Evolutionary conservation across 2,113 vertebrate species (phyloP).

Genomic region (Ceuthmochares aereus): DNA sequence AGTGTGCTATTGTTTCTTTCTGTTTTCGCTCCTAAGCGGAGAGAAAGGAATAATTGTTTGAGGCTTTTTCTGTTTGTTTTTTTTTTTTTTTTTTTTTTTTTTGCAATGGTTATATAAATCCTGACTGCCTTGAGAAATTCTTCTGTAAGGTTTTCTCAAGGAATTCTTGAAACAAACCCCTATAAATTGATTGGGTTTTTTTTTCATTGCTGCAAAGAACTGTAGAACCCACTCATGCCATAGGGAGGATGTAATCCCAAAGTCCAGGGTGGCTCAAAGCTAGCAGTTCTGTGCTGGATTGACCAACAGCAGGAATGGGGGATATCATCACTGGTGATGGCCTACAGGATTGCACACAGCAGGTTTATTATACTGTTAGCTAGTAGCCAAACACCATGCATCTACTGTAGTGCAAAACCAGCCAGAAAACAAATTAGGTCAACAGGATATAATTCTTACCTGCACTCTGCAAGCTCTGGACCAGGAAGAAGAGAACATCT

Average conservation of each 20-base stretch:
- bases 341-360: fast-evolving
- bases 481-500: neutral
- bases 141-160: neutral
- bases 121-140: neutral
- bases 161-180: neutral
- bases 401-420: neutral
- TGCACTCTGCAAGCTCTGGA: neutral
- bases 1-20: neutral
- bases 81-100: too few relatives aligned
- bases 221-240: neutral
- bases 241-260: neutral
- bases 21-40: neutral
- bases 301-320: neutral
- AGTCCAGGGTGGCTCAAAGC: neutral
- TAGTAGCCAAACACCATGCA: neutral
- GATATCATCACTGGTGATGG: neutral
- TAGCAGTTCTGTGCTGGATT: fast-evolving
- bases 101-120: neutral
- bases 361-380: neutral
- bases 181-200: neutral
- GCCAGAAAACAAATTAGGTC: neutral
- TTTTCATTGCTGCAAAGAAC: neutral
- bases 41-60: neutral
- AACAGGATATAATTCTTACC: neutral
- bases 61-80: too few relatives aligned